Conservation (phyloP, 2,113 vertebrate genomes). For the Grammomys dolichurus region DNA sequence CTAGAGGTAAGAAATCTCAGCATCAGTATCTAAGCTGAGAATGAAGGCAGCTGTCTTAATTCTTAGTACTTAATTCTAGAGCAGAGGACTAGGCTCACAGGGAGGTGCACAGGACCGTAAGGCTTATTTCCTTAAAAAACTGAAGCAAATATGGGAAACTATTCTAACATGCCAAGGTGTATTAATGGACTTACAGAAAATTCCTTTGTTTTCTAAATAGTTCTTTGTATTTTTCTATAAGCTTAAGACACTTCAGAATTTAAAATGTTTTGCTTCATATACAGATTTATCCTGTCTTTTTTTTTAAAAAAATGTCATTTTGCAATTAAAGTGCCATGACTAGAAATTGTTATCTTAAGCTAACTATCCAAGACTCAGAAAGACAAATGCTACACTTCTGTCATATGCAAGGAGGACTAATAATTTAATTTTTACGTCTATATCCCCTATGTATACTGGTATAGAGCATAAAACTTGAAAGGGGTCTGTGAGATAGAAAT, state of each 20-base stretch:
- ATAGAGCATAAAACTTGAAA: background rate
- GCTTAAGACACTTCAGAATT: conserved; percentile 49
- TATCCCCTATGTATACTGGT: background rate
- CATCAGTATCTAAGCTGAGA: background rate
- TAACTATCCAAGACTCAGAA: background rate
- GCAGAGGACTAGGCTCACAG: background rate
- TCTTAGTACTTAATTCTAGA: conserved; percentile 24
- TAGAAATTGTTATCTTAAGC: background rate
- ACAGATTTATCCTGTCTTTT: background rate
- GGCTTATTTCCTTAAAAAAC: conserved; percentile 34
- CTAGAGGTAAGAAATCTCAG: background rate
- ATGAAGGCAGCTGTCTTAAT: background rate
- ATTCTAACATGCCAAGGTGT: background rate
- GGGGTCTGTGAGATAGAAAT: background rate
- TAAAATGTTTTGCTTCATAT: background rate
- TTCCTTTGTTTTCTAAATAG: conserved; percentile 18
- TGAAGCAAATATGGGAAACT: conserved; percentile 30
- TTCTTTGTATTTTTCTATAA: background rate
- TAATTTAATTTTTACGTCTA: background rate
- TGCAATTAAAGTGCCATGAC: background rate
- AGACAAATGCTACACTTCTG: background rate
- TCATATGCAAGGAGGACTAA: background rate
- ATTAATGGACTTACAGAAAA: background rate
- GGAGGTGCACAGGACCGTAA: background rate
- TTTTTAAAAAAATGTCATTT: background rate